Evolutionary conservation across 2,797 vertebrate species (phyloP).

Genomic region (Gymnoscopelus microlampas): DNA sequence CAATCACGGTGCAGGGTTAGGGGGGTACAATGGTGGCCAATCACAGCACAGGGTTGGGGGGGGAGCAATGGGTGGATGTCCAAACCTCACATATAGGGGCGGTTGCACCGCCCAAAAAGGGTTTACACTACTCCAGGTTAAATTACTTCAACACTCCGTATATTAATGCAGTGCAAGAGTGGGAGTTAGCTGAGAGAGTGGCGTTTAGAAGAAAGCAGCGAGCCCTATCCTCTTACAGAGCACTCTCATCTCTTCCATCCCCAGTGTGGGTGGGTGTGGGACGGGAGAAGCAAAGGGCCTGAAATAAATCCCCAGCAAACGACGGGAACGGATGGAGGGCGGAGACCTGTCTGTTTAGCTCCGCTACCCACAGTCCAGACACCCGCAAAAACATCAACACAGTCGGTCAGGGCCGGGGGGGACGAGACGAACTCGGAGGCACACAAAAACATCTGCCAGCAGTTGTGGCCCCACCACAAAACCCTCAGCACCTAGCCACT

Average conservation of each 20-base stretch:
- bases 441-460: slow-evolving; percentile 1
- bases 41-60: too few relatives aligned
- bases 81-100: too few relatives aligned
- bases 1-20: too few relatives aligned
- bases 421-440: neutral
- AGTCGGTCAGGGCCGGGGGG: slow-evolving; percentile 7
- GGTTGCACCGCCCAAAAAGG: too few relatives aligned
- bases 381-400: slow-evolving; percentile 34
- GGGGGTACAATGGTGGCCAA: too few relatives aligned
- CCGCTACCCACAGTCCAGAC: slow-evolving; percentile 25
- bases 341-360: slow-evolving; percentile 19
- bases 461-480: slow-evolving; percentile 53
- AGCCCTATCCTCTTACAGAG: neutral
- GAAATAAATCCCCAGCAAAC: slow-evolving; percentile 29
- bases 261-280: slow-evolving; percentile 6
- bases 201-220: neutral
- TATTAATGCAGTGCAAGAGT: too few relatives aligned
- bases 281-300: neutral
- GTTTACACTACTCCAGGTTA: too few relatives aligned
- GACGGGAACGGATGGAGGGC: slow-evolving; percentile 18
- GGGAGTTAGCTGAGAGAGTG: too few relatives aligned
- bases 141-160: too few relatives aligned
- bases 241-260: neutral
- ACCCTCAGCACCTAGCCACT: slow-evolving; percentile 32
- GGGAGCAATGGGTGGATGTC: too few relatives aligned